Percentiles rank a stretch among this genome's conserved stretches.
Evolutionary conservation across 1,140 invertebrate species (phyloP).

Genomic region (Aphelinus atriplicis): DNA sequence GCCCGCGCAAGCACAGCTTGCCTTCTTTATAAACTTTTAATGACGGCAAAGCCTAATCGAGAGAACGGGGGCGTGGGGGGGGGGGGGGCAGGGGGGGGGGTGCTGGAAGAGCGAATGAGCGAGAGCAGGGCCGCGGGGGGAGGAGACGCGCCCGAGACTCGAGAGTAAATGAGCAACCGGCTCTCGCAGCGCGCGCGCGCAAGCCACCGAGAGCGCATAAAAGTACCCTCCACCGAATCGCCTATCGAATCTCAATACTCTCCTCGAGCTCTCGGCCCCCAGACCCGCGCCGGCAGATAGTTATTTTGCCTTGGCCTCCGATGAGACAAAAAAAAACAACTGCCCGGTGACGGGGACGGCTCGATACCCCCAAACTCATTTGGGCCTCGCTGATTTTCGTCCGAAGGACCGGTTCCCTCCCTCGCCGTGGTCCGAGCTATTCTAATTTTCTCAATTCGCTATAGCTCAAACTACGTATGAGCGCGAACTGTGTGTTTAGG

Average conservation of each 20-base stretch:
- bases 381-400: too few species aligned
- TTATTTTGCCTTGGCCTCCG: not conserved
- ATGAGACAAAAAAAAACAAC: not conserved
- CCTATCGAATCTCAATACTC: slow-evolving; percentile 57
- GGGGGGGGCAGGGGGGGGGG: not conserved
- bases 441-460: too few species aligned
- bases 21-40: slow-evolving; percentile 69
- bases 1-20: slow-evolving; percentile 53
- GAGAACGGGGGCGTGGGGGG: slow-evolving; percentile 46
- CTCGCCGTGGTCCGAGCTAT: too few species aligned
- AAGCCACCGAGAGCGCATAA: slow-evolving; percentile 39
- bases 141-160: not conserved
- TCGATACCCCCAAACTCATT: too few species aligned
- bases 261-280: slow-evolving; percentile 6
- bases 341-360: not conserved
- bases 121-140: not conserved
- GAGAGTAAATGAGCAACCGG: slow-evolving; percentile 37
- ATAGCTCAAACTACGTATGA: too few species aligned
- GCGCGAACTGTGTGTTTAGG: too few species aligned
- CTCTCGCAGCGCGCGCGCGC: slow-evolving; percentile 13
- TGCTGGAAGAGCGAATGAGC: slow-evolving; percentile 35
- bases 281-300: not conserved
- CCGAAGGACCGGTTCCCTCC: too few species aligned
- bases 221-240: slow-evolving; percentile 48
- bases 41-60: slow-evolving; percentile 67